These are phyloP conservation scores for Sinosuthora webbiana DNA, from an alignment of 2,113 vertebrate species.

Conservation along the genomic window DNA sequence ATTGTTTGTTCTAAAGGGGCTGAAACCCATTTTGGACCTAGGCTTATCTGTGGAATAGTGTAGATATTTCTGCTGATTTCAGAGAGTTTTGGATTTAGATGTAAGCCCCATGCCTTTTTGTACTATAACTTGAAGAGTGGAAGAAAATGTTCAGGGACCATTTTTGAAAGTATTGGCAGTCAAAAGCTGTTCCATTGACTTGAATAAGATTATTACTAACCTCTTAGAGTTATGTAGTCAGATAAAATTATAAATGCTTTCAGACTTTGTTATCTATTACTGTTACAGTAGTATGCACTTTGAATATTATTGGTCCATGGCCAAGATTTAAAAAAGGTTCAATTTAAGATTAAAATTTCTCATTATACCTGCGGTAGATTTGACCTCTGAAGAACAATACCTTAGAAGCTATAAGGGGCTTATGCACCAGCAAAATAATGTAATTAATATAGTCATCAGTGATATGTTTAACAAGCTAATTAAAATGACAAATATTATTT, in stretches of 20 bases:
- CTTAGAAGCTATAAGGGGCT: background rate
- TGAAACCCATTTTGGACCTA: background rate
- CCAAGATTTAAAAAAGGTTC: background rate
- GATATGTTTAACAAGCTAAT: background rate
- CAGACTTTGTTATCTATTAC: background rate
- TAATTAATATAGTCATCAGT: background rate
- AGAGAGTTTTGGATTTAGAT: background rate
- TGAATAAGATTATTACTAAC: background rate
- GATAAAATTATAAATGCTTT: constrained; percentile 9
- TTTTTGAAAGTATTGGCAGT: background rate
- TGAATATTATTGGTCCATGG: background rate
- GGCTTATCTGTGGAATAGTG: background rate
- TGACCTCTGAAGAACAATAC: background rate
- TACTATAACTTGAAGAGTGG: background rate
- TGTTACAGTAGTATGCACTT: background rate
- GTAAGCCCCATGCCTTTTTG: background rate
- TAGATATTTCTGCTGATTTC: background rate
- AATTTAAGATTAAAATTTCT: constrained; percentile 12
- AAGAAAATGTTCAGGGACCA: background rate
- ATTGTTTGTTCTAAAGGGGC: background rate
- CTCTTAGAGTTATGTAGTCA: background rate
- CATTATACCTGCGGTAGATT: background rate
- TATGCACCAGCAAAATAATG: background rate
- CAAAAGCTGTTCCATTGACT: background rate
- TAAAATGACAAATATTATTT: constrained; percentile 10